Conservation (phyloP, 2,888 invertebrate species). For the Anagyrus pseudococci region DNA sequence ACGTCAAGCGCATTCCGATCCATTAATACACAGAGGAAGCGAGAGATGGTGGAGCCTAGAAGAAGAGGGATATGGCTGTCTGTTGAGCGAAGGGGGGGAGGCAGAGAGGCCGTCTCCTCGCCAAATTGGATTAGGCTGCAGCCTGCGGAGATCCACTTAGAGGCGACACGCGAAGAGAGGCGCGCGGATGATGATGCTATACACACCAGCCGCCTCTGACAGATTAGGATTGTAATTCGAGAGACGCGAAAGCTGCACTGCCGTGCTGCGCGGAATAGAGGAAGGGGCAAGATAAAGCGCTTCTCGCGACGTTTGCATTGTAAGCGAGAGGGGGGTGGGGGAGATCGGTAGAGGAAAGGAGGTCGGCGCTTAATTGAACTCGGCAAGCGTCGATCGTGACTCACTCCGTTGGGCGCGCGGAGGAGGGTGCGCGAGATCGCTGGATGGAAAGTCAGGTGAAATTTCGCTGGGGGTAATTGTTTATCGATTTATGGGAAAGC, state of each 20-base stretch:
- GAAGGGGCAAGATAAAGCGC: background rate
- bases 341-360: background rate
- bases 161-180: background rate
- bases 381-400: background rate
- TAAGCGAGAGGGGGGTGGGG: background rate
- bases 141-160: conserved; percentile 49
- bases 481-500: too few species aligned
- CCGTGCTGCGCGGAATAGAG: background rate
- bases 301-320: conserved; percentile 1
- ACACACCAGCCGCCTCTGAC: conserved; percentile 10
- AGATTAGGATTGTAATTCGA: conserved; percentile 22
- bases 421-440: too few species aligned
- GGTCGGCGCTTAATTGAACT: background rate
- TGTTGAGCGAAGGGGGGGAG: too few species aligned
- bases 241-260: conserved; percentile 9
- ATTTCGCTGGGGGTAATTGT: too few species aligned
- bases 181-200: background rate
- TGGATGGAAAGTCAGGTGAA: too few species aligned
- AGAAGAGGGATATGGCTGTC: too few species aligned
- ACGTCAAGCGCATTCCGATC: conserved; percentile 45
- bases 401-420: too few species aligned
- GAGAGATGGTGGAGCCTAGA: too few species aligned
- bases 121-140: conserved; percentile 50
- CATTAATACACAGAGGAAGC: conserved; percentile 53
- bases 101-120: conserved; percentile 25